Conservation (phyloP, 2,113 vertebrate genomes). For the Apaloderma vittatum region DNA sequence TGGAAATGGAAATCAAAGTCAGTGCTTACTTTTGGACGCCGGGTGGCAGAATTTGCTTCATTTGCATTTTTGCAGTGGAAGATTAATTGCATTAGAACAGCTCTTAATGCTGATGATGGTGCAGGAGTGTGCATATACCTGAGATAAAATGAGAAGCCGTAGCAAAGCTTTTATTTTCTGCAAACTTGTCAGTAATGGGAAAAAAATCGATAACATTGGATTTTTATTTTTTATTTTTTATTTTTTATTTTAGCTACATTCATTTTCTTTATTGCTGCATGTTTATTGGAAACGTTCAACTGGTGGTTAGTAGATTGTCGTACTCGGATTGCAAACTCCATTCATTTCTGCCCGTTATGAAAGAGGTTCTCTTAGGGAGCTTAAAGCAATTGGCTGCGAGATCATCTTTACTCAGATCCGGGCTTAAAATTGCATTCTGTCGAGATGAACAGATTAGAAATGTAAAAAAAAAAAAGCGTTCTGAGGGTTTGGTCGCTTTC, state of each 20-base stretch:
- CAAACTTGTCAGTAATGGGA: not conserved
- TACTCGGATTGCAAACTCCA: fast-evolving
- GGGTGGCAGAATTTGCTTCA: conserved; percentile 1
- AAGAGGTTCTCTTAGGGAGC: not conserved
- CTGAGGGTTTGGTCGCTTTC: not conserved
- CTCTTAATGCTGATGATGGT: not conserved
- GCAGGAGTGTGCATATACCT: no score
- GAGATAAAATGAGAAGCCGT: not conserved
- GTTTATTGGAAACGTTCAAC: not conserved
- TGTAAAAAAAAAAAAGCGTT: not conserved
- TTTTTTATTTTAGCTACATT: no score
- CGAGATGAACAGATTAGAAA: not conserved
- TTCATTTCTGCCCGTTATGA: not conserved
- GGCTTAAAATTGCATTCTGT: not conserved
- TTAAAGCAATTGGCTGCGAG: not conserved
- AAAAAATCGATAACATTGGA: not conserved
- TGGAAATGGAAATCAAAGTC: not conserved
- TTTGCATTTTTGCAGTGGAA: not conserved
- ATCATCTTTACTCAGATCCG: not conserved
- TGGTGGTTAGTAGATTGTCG: not conserved
- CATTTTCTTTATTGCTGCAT: not conserved
- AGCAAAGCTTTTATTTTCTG: not conserved
- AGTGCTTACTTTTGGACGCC: not conserved
- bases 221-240: not conserved
- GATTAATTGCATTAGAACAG: not conserved